phyloP scores from a whole-genome alignment of 2,113 vertebrate species.

The Crotalus viridis region DNA sequence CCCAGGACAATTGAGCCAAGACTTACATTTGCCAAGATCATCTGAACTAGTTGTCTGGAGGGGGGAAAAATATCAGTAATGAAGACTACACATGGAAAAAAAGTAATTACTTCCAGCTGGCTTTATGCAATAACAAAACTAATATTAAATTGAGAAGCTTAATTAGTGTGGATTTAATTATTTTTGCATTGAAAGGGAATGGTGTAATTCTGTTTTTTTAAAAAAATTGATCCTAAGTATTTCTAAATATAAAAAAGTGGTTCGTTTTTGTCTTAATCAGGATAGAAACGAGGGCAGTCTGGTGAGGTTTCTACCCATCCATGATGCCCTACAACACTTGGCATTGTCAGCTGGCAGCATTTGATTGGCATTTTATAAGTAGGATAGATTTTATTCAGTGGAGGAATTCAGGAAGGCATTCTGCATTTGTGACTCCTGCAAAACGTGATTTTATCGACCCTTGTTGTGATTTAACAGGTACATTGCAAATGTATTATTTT shows the following conservation, averaged over 20 bases:
- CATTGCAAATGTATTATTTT: conserved; percentile 61
- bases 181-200: conserved; percentile 54
- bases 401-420: conserved; percentile 63
- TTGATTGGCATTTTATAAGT: conserved; percentile 70
- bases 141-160: conserved; percentile 67
- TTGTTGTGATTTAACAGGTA: conserved; percentile 59
- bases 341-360: conserved; percentile 78
- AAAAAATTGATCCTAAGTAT: conserved; percentile 15
- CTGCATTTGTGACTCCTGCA: conserved; percentile 61
- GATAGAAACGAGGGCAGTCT: conserved; percentile 72
- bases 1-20: conserved; percentile 51
- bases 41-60: conserved; percentile 53
- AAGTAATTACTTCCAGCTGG: conserved; percentile 71
- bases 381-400: conserved; percentile 61
- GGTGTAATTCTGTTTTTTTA: conserved; percentile 24
- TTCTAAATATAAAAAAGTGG: conserved; percentile 50
- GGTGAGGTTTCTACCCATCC: conserved; percentile 55
- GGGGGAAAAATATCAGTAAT: conserved; percentile 56
- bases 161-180: conserved; percentile 64
- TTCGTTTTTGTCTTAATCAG: conserved; percentile 70
- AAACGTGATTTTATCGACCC: conserved; percentile 67
- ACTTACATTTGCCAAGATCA: conserved; percentile 52
- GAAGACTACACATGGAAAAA: conserved; percentile 59
- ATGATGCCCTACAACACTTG: conserved; percentile 66
- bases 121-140: conserved; percentile 69